Base-by-base conservation (phyloP, 2,797 vertebrate genomes). In the Merluccius polli region DNA sequence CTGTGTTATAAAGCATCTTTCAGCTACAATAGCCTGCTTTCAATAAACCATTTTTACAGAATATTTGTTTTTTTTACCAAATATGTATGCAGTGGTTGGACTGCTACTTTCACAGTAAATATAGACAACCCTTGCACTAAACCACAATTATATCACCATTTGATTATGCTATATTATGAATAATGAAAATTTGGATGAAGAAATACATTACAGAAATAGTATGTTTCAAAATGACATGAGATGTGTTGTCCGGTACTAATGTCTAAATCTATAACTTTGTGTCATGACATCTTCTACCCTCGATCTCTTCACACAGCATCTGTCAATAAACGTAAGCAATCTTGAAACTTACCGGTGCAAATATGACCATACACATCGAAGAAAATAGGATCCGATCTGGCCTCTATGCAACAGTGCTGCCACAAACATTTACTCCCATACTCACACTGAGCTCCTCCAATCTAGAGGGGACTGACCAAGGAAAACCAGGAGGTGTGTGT, bases 331-430 rank as follows among this genome's bases (percentile, higher is more conserved):
- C 15, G 1, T 21, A 27, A 52, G 44, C 70, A 77, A 77, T n/a
- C 13, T 29, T 33, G 0, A 5, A 77, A 95, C 95, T 96, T 95
- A 97, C 95, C 95, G 95, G 95, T 92, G 95, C 95, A 92, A 96
- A 96, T 94, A 97, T 96, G 92, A 96, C 95, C 95, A 97, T 96
- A 95, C 95, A 96, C 95, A 96, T 96, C 95, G 96, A 95, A 92
- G 95, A 95, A 88, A 8, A 87, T 84, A 91, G 91, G 92, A 92
- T 93, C 92, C 91, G 92, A 90, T 94, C 91, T 94, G 93, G 41
- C 30, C 59, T 92, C 89, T 93, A 91, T 87, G 90, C 90, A 91
- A 91, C 90, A 92, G 92, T 85, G 85, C 90, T 91, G 89, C 84
- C 82, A 92, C 90, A 92, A 89, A 88, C 87, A 90, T 90, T 92